These are phyloP conservation scores for Gulo gulo DNA, from an alignment of 2,113 vertebrate species.

Conservation along the genomic window DNA sequence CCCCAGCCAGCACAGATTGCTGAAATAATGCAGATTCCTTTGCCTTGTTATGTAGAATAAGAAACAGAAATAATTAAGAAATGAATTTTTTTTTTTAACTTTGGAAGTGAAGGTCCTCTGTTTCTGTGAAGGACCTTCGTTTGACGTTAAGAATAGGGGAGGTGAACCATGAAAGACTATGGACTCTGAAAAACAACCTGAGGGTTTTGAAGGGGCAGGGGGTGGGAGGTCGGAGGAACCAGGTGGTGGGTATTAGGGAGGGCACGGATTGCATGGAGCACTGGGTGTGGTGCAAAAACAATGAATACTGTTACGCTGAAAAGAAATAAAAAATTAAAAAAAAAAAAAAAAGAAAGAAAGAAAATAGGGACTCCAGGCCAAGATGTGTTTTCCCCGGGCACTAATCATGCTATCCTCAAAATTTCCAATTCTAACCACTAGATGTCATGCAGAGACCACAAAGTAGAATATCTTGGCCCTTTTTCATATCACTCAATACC, in stretches of 20 bases:
- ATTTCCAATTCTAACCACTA: conserved; percentile 63
- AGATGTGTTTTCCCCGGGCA: not conserved
- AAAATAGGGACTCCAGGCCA: not conserved
- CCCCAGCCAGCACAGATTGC: not conserved
- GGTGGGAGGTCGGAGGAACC: no score
- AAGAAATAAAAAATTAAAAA: no score
- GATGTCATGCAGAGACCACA: conserved; percentile 67
- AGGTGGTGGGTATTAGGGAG: no score
- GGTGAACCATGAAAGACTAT: no score
- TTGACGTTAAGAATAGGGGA: not conserved
- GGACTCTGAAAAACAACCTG: no score
- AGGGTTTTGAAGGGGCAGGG: no score
- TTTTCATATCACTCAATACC: not conserved
- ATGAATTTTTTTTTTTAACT: not conserved
- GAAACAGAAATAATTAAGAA: not conserved
- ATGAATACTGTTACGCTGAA: no score
- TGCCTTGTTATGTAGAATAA: not conserved
- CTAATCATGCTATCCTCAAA: not conserved
- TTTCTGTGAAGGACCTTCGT: not conserved
- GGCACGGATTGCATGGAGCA: no score
- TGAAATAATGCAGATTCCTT: not conserved
- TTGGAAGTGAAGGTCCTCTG: not conserved
- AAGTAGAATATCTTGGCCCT: not conserved
- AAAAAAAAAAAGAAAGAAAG: no score
- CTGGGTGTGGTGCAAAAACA: no score